Conservation (phyloP, 2,113 vertebrate genomes). For the Bambusicola thoracicus region DNA sequence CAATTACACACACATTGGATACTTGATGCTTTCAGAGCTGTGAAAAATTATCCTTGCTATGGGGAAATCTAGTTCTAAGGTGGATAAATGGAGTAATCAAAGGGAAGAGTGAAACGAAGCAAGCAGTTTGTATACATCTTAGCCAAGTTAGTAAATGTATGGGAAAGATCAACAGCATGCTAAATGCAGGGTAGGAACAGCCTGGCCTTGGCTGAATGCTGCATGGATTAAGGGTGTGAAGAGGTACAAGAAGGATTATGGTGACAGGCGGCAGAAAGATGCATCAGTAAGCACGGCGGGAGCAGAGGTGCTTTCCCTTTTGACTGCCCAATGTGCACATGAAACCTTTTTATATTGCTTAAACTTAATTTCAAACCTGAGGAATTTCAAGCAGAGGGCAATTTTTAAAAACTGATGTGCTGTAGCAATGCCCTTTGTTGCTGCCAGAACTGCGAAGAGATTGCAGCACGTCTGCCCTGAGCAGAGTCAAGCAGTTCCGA, state of each 20-base stretch:
- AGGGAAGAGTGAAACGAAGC: not conserved
- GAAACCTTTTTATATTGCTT: not conserved
- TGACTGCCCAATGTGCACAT: not conserved
- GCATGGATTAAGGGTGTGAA: not conserved
- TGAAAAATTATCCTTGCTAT: conserved; percentile 24
- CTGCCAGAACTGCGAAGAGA: not conserved
- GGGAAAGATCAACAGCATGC: not conserved
- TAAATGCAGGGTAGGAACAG: not conserved
- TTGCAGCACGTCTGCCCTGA: not conserved
- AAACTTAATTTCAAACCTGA: conserved; percentile 22
- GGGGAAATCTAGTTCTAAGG: not conserved
- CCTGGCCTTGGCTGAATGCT: not conserved
- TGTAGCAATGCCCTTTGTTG: not conserved
- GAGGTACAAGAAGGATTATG: not conserved
- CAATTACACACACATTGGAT: not conserved
- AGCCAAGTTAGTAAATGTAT: not conserved
- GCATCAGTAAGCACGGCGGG: not conserved
- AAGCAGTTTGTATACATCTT: fast-evolving
- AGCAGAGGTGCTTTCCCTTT: not conserved
- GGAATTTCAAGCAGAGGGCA: conserved; percentile 11
- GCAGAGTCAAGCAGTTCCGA: not conserved
- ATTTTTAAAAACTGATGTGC: not conserved
- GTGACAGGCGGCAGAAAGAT: not conserved
- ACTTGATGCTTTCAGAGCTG: not conserved
- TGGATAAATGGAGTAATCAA: not conserved